phyloP scores from a whole-genome alignment of 2,888 invertebrate species.

The Lasioglossum marginatum region DNA sequence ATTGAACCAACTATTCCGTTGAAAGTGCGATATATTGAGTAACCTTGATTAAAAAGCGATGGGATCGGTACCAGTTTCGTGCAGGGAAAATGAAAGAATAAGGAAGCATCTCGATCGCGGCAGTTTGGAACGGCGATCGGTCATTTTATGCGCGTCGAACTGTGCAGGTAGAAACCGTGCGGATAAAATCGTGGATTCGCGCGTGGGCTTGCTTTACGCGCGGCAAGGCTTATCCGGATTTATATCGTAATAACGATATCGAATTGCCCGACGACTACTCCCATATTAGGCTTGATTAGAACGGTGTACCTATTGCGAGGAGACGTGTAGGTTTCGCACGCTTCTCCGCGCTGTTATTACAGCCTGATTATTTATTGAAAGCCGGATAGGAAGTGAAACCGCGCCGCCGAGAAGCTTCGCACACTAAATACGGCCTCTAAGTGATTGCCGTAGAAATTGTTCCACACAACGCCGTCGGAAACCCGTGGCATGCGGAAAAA shows the following conservation, averaged over 20 bases:
- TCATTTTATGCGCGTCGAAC: neutral
- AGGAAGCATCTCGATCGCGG: neutral
- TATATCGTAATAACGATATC: slow-evolving; percentile 48
- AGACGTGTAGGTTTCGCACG: slow-evolving; percentile 18
- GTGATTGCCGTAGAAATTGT: slow-evolving; percentile 6
- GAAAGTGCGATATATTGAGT: neutral
- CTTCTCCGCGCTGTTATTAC: slow-evolving; percentile 12
- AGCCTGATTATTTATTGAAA: slow-evolving; percentile 4
- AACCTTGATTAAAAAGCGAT: neutral
- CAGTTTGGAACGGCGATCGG: neutral
- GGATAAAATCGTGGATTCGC: neutral
- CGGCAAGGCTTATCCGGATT: slow-evolving; percentile 19
- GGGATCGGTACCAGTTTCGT: neutral
- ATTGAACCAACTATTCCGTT: neutral
- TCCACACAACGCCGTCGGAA: neutral
- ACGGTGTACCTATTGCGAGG: neutral
- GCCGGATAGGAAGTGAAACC: slow-evolving; percentile 13
- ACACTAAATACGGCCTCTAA: neutral
- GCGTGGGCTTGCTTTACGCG: slow-evolving; percentile 21
- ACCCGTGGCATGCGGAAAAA: neutral
- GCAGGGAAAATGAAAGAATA: neutral
- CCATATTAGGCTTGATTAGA: slow-evolving; percentile 19
- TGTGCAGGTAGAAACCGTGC: neutral
- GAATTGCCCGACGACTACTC: slow-evolving; percentile 14
- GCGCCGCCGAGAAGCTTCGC: neutral